Percentiles rank a stretch among this genome's conserved stretches.
Conservation (phyloP, 2,888 invertebrate genomes). For the Nomada goodeniana region DNA sequence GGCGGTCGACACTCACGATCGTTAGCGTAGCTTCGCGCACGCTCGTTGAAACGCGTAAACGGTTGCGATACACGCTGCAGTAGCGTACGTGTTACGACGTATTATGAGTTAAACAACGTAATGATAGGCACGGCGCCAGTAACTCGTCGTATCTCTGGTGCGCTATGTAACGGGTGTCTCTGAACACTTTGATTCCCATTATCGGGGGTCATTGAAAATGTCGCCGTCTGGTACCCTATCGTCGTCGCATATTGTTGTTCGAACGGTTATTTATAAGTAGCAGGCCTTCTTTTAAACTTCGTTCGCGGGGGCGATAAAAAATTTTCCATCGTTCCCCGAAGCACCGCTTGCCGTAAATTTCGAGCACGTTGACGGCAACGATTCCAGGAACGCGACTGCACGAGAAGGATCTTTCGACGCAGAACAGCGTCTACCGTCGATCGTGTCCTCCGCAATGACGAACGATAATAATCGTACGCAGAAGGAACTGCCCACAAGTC, state of each 20-base stretch:
- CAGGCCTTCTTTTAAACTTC: conserved; percentile 26
- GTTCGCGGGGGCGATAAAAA: not conserved
- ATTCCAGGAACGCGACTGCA: not conserved
- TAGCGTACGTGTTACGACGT: conserved; percentile 73
- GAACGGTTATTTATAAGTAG: conserved; percentile 35
- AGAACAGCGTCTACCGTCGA: conserved; percentile 12
- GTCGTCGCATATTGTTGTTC: not conserved
- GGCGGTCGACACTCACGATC: conserved; percentile 37
- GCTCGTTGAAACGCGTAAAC: conserved; percentile 70
- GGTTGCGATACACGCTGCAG: conserved; percentile 63
- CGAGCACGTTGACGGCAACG: not conserved
- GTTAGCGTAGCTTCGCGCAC: conserved; percentile 8
- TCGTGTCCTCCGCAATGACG: conserved; percentile 28
- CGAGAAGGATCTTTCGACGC: conserved; percentile 3
- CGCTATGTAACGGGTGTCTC: conserved; percentile 63
- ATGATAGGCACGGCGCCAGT: conserved; percentile 81
- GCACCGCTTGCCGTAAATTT: no score
- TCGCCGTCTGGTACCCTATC: not conserved
- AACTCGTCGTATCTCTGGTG: conserved; percentile 69
- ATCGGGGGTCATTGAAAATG: conserved; percentile 3
- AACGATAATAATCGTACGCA: conserved; percentile 26
- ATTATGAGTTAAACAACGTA: conserved; percentile 79
- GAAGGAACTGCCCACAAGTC: conserved; percentile 19
- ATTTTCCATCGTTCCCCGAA: conserved; percentile 38
- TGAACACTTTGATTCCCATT: not conserved